phyloP scores from a whole-genome alignment of 1,140 invertebrate genomes.

The Lepidurus apus region DNA sequence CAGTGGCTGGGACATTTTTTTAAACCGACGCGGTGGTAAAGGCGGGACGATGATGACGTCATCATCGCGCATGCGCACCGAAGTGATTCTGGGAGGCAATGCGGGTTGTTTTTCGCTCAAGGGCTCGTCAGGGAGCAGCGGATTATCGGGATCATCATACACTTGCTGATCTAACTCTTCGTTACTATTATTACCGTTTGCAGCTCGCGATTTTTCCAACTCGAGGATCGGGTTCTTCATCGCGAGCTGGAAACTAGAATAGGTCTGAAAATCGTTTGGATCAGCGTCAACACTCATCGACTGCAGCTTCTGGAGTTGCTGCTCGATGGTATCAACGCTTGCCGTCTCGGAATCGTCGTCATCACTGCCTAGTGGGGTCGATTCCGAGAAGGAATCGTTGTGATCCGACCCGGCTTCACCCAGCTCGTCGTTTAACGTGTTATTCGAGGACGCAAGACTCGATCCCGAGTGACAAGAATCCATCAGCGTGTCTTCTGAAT shows the following conservation, averaged over 20 bases:
- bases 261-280: conserved; percentile 63
- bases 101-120: conserved; percentile 25
- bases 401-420: background rate
- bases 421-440: conserved; percentile 32
- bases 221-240: conserved; percentile 68
- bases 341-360: conserved; percentile 28
- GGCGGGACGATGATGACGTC: conserved; percentile 26
- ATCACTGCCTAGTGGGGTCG: conserved; percentile 24
- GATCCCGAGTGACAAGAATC: conserved; percentile 26
- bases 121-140: conserved; percentile 1
- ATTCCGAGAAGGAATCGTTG: conserved; percentile 22
- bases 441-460: conserved; percentile 27
- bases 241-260: conserved; percentile 74
- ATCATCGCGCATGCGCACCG: conserved; percentile 26
- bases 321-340: conserved; percentile 32
- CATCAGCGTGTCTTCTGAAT: conserved; percentile 25
- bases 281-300: conserved; percentile 31
- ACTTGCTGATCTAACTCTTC: conserved; percentile 27
- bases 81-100: conserved; percentile 31
- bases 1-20: conserved; percentile 35
- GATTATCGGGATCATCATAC: conserved; percentile 34
- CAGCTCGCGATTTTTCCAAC: conserved; percentile 15
- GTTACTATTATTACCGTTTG: background rate
- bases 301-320: conserved; percentile 33
- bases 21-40: conserved; percentile 34